Percentiles rank a stretch among this genome's conserved stretches.
Evolutionary conservation across 1,140 invertebrate species (phyloP).

Genomic region (Chrysomallon squamiferum): DNA sequence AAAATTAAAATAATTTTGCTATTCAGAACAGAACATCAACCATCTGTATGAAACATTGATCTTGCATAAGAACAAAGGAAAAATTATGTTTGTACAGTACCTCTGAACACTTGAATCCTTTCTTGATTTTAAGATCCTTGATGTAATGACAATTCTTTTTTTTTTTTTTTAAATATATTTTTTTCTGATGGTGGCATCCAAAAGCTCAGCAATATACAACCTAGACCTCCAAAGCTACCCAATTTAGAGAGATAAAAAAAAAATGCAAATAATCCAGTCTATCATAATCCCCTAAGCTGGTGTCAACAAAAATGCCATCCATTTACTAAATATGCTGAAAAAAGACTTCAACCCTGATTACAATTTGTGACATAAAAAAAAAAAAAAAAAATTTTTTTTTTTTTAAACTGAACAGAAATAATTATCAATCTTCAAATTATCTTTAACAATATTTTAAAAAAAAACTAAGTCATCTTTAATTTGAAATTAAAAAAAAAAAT

Average conservation of each 20-base stretch:
- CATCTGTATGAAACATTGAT: no score
- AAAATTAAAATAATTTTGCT: no score
- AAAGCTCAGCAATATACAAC: slow-evolving; percentile 5
- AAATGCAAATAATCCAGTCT: not conserved
- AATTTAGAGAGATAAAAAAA: not conserved
- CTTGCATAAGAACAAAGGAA: not conserved
- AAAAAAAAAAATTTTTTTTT: not conserved
- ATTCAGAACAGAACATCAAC: no score
- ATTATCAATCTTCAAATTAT: no score
- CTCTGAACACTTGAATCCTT: not conserved
- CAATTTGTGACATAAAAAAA: not conserved
- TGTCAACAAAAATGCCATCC: not conserved
- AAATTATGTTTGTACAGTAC: slow-evolving; percentile 7
- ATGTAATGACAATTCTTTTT: not conserved
- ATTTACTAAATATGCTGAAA: not conserved
- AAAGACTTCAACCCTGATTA: not conserved
- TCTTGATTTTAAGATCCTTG: not conserved
- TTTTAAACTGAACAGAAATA: not conserved
- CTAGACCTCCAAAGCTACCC: not conserved
- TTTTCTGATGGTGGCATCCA: slow-evolving; percentile 2
- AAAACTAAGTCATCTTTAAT: no score
- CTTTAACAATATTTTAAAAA: no score
- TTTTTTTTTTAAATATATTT: not conserved
- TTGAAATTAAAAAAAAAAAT: no score
- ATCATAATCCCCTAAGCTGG: not conserved